Base-by-base conservation (phyloP, 2,113 vertebrate species). In the Tyrannus savana region DNA sequence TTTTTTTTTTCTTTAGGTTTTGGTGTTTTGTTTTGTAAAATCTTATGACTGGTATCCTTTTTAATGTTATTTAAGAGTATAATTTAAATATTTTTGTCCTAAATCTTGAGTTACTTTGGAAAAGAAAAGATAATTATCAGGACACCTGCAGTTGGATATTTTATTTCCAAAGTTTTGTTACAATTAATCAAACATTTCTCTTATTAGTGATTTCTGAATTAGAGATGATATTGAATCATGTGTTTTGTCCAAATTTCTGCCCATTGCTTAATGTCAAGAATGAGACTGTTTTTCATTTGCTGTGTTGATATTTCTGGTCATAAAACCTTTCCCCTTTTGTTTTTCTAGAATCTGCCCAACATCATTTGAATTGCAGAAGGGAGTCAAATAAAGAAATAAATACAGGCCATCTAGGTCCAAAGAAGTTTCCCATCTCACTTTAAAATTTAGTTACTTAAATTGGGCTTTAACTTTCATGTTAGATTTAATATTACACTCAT, bases 401-500 rank as follows among this genome's bases (percentile, higher is more conserved):
- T 58, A 89, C 62, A 77, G 39, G 68, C 58, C 31, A 62, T 77
- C 71, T 50, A 69, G 58, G 74, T 82, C 94, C 92, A 89, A 93
- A 93, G 94, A 97, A 93, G 83, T 92, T 98, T 97, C 97, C 94
- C 95, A 95, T 96, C 95, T 94, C 77, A 86, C 89, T 97, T 97
- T 92, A 96, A 97, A 97, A 97, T 97, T 97, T 97, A 97, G 90
- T 33, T n/a, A 96, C 88, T 97, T 82, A 97, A 96, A 97, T 96
- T 96, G 94, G 82, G 62, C 94, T 96, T 97, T 97, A 98, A 98
- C 98, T 98, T 97, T 91, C 96, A 94, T 96, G 94, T 95, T 97
- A 97, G 91, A 98, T 97, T 97, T 97, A 98, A 97, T 98, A 97
- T 94, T 86, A 87, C 69, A 93, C 55, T 95, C 96, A 96, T 96